Percentiles rank a stretch among this genome's conserved stretches.
These are phyloP conservation scores for Enteromius paludinosus DNA, from an alignment of 2,797 vertebrate genomes.

Conservation along the genomic window DNA sequence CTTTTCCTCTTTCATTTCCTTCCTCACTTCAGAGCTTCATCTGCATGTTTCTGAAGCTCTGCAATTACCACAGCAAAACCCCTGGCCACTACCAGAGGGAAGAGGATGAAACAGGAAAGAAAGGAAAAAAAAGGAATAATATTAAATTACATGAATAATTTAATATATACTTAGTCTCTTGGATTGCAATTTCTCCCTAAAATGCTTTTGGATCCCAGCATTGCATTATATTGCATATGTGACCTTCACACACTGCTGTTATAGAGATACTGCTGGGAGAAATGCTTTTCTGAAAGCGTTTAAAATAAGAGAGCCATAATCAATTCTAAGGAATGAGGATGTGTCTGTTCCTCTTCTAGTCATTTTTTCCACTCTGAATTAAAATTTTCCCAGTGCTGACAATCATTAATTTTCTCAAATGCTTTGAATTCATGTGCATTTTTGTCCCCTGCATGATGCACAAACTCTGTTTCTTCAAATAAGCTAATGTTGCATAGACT, in stretches of 20 bases:
- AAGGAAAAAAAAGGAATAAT: conserved; percentile 46
- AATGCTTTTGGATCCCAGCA: conserved; percentile 17
- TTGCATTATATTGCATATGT: conserved; percentile 7
- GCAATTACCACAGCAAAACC: conserved; percentile 73
- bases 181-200: conserved; percentile 19
- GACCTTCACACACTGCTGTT: conserved; percentile 16
- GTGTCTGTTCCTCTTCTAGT: not conserved
- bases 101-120: conserved; percentile 35
- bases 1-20: conserved; percentile 58
- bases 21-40: conserved; percentile 69
- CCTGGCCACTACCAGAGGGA: conserved; percentile 66
- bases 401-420: not conserved
- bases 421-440: not conserved
- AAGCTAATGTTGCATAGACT: conserved; percentile 50
- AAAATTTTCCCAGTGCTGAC: not conserved
- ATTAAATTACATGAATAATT: conserved; percentile 43
- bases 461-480: not conserved
- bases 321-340: conserved; percentile 25
- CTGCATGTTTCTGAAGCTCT: conserved; percentile 78
- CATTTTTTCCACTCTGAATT: not conserved
- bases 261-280: conserved; percentile 3
- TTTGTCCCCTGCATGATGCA: not conserved
- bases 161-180: conserved; percentile 35
- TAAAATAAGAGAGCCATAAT: conserved; percentile 25
- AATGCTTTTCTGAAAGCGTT: conserved; percentile 10